phyloP scores from a whole-genome alignment of 2,888 invertebrate species.

The Plebejus melissa region DNA sequence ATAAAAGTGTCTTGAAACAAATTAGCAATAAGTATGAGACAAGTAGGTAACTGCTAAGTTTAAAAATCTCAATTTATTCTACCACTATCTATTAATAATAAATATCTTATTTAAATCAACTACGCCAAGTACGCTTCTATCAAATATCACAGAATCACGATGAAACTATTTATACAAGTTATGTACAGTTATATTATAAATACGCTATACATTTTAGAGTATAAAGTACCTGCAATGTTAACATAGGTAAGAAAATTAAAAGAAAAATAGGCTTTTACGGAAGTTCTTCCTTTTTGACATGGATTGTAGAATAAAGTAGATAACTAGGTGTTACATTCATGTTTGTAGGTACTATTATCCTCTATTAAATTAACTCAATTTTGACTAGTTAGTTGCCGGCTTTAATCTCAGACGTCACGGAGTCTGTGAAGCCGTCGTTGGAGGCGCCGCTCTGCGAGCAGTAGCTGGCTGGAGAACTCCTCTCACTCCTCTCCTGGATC shows the following conservation, averaged over 20 bases:
- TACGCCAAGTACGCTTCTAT: not conserved
- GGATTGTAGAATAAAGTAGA: no score
- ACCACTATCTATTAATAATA: conserved; percentile 29
- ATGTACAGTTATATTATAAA: not conserved
- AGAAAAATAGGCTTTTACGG: not conserved
- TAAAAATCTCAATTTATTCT: not conserved
- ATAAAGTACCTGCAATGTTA: not conserved
- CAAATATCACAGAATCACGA: conserved; percentile 65
- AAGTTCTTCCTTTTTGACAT: not conserved
- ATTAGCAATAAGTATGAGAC: not conserved
- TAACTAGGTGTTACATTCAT: no score
- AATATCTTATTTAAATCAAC: conserved; percentile 40
- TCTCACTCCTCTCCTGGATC: conserved; percentile 57
- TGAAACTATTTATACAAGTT: conserved; percentile 32
- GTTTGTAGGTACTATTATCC: not conserved
- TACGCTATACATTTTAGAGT: not conserved
- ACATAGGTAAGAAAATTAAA: not conserved
- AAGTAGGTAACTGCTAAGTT: conserved; percentile 4
- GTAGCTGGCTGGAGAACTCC: conserved; percentile 70
- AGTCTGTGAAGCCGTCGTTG: conserved; percentile 64
- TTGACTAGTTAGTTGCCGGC: conserved; percentile 53
- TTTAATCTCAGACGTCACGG: conserved; percentile 62
- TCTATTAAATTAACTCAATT: not conserved
- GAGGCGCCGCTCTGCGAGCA: conserved; percentile 68
- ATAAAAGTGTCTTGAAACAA: not conserved